These are phyloP conservation scores for Epistrophella euchroma DNA, from an alignment of 2,888 invertebrate genomes.

Conservation along the genomic window DNA sequence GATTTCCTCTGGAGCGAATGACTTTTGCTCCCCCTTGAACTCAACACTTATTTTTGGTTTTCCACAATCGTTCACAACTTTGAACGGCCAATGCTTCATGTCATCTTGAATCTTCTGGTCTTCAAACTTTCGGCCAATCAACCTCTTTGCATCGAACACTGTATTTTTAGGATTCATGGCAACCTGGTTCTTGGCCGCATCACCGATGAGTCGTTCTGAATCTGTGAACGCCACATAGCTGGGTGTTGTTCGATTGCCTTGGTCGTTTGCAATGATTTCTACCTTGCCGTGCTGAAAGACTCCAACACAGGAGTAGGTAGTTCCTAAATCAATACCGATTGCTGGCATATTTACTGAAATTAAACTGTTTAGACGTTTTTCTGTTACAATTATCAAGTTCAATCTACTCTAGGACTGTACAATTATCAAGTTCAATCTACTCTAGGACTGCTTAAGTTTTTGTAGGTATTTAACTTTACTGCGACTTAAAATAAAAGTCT, in stretches of 20 bases:
- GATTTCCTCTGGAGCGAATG: conserved; percentile 95
- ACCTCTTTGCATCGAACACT: conserved; percentile 95
- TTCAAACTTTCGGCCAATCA: conserved; percentile 95
- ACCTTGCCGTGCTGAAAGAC: conserved; percentile 93
- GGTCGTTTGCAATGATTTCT: conserved; percentile 93
- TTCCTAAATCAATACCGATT: conserved; percentile 93
- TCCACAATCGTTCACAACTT: conserved; percentile 91
- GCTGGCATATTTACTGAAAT: conserved; percentile 85
- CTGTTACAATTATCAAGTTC: not conserved
- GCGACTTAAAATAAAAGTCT: not conserved
- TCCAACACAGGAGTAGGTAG: conserved; percentile 94
- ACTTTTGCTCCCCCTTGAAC: conserved; percentile 95
- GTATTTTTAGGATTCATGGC: conserved; percentile 94
- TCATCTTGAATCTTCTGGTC: conserved; percentile 95
- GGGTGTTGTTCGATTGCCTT: conserved; percentile 92
- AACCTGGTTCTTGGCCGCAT: conserved; percentile 92
- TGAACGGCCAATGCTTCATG: conserved; percentile 97
- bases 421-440: no score
- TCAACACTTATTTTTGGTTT: conserved; percentile 93
- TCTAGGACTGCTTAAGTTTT: no score
- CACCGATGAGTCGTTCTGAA: conserved; percentile 91
- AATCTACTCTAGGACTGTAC: no score
- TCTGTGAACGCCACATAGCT: conserved; percentile 93
- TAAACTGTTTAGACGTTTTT: not conserved
- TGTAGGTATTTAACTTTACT: not conserved